Evolutionary conservation across 2,888 invertebrate species (phyloP).

Genomic region (Agonopterix alstromeriana): DNA sequence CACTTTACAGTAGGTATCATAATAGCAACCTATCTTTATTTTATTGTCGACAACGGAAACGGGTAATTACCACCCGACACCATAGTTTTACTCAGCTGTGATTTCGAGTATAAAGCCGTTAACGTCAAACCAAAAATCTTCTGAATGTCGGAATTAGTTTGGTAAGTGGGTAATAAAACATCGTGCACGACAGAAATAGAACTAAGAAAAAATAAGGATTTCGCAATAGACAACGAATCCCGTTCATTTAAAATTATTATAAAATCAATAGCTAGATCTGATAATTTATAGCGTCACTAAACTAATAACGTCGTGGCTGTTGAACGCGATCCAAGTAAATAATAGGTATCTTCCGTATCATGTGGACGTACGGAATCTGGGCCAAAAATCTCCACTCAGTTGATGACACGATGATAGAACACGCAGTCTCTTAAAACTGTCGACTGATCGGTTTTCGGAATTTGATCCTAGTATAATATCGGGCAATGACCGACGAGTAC

Average conservation of each 20-base stretch:
- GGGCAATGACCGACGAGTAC: slow-evolving; percentile 35
- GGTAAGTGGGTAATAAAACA: not conserved
- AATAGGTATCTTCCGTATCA: slow-evolving; percentile 50
- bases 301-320: slow-evolving; percentile 53
- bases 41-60: slow-evolving; percentile 49
- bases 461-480: slow-evolving; percentile 25
- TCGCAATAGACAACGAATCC: not conserved
- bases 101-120: slow-evolving; percentile 29
- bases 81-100: slow-evolving; percentile 25
- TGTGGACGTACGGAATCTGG: slow-evolving; percentile 47
- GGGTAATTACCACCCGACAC: slow-evolving; percentile 36
- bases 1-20: slow-evolving; percentile 21
- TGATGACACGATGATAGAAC: slow-evolving; percentile 13
- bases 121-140: slow-evolving; percentile 1
- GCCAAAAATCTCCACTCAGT: slow-evolving; percentile 35
- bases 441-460: slow-evolving; percentile 2
- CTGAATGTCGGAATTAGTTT: slow-evolving; percentile 1
- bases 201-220: not conserved
- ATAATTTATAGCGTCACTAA: slow-evolving; percentile 42
- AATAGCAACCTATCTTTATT: slow-evolving; percentile 33
- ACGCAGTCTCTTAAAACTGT: not conserved
- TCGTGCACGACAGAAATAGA: not conserved
- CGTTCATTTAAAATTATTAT: slow-evolving; percentile 19
- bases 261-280: slow-evolving; percentile 27
- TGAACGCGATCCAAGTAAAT: slow-evolving; percentile 62